Base-by-base conservation (phyloP, 2,797 vertebrate genomes). In the Tapera naevia region DNA sequence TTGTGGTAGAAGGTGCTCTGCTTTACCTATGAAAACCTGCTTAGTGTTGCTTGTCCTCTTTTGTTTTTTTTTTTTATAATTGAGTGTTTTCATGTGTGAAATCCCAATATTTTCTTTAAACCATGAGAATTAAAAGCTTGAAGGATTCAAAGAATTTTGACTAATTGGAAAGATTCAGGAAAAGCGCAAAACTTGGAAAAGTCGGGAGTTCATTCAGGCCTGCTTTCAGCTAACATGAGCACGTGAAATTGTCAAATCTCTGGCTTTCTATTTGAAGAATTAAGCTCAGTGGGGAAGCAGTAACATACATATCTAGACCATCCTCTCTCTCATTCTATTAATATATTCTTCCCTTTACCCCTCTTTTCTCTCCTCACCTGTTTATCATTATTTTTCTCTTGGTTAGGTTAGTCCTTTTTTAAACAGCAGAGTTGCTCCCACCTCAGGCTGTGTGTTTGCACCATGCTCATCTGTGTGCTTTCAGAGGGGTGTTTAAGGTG, bases 51-150 rank as follows among this genome's bases (percentile, higher is more conserved):
- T 93, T 80, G 67, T 91, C 88, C 69, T 78, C 51, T 84, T 86
- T 76, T 89, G 85, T 78, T 95, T 80, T 75, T 78, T 75, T 78
- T 60, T 92, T 93, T 91, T 33, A 65, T 94, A 90, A 91, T 90
- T 93, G 82, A 84, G 76, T 69, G 93, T 91, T 91, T 69, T 86
- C 92, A 66, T 65, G 80, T 88, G 86, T 91, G 88, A 90, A 95
- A 88, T 90, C 73, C 88, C 67, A 62, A 17, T 81, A 84, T 84
- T 96, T 94, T 81, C 51, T 84, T 82, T 76, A 80, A 91, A 81
- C 45, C 23, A 5, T 5, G n/a, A 86, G 76, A 48, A 80, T 94
- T 91, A 91, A 89, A 85, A 76, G 67, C 78, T 82, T 85, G 48
- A 67, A 16, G 54, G 11, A 48, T 56, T 61, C 41, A 30, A 90